Percentiles rank a stretch among this genome's conserved stretches.
Evolutionary conservation across 2,113 vertebrate species (phyloP).

Genomic region (Thermophis baileyi): DNA sequence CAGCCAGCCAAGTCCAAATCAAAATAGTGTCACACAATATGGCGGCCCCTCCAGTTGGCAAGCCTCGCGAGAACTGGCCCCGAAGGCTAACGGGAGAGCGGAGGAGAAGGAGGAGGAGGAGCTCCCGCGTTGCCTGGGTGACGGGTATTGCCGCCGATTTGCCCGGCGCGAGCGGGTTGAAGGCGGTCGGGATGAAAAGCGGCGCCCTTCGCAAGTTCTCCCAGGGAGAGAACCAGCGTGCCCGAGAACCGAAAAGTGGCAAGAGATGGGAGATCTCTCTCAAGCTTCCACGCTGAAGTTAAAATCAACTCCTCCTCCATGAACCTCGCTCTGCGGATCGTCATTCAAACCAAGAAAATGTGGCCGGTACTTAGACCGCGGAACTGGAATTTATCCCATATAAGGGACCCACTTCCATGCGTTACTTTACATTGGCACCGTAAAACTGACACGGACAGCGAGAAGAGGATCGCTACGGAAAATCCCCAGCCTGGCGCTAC

Average conservation of each 20-base stretch:
- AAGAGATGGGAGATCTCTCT: not conserved
- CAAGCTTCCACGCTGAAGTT: not conserved
- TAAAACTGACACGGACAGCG: not conserved
- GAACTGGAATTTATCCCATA: not conserved
- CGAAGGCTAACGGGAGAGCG: conserved; percentile 2
- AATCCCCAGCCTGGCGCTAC: not conserved
- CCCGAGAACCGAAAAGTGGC: not conserved
- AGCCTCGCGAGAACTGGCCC: not conserved
- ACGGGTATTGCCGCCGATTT: not conserved
- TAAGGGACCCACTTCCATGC: not conserved
- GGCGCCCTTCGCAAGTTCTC: not conserved
- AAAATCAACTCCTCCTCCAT: conserved; percentile 60
- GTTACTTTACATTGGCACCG: not conserved
- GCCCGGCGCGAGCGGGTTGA: not conserved
- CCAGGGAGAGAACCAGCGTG: not conserved
- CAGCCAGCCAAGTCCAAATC: not conserved
- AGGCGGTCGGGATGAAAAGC: not conserved
- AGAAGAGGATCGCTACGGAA: not conserved
- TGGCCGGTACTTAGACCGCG: not conserved
- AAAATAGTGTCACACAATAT: not conserved
- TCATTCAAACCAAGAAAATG: not conserved
- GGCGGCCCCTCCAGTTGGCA: not conserved
- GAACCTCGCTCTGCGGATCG: not conserved
- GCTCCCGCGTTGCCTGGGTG: not conserved
- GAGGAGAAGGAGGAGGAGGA: conserved; percentile 18